Conservation (phyloP, 2,888 invertebrate species). For the Cabera pusaria region DNA sequence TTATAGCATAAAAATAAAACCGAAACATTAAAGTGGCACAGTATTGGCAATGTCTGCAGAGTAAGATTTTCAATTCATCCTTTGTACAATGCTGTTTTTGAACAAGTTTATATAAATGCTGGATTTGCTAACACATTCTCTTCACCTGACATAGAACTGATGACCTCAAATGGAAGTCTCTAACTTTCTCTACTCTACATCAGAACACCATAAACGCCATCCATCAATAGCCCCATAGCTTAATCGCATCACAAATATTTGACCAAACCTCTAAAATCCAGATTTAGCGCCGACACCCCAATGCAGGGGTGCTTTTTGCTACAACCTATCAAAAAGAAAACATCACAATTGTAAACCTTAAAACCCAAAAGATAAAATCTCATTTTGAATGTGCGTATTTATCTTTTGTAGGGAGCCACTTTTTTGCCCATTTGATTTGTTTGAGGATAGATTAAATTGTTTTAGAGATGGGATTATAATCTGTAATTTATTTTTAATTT, state of each 20-base stretch:
- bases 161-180: too few species aligned
- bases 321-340: too few species aligned
- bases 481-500: slow-evolving; percentile 27
- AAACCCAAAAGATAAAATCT: too few species aligned
- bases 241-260: slow-evolving; percentile 78
- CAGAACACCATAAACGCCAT: slow-evolving; percentile 56
- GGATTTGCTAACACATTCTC: too few species aligned
- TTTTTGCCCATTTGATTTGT: slow-evolving; percentile 29
- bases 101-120: too few species aligned
- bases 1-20: too few species aligned
- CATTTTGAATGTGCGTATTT: neutral
- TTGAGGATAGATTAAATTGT: slow-evolving; percentile 33
- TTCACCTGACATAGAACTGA: too few species aligned
- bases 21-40: too few species aligned
- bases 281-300: slow-evolving; percentile 55
- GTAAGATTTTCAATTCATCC: too few species aligned
- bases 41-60: too few species aligned
- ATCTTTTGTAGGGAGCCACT: slow-evolving; percentile 19
- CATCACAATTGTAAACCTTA: too few species aligned
- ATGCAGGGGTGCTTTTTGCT: slow-evolving; percentile 29
- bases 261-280: slow-evolving; percentile 55
- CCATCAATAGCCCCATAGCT: slow-evolving; percentile 61
- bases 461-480: slow-evolving; percentile 27
- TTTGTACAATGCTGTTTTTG: too few species aligned
- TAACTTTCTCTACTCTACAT: slow-evolving; percentile 43